Percentiles rank a stretch among this genome's conserved stretches.
Conservation (phyloP, 2,888 invertebrate genomes). For the Pollenia labialis region DNA sequence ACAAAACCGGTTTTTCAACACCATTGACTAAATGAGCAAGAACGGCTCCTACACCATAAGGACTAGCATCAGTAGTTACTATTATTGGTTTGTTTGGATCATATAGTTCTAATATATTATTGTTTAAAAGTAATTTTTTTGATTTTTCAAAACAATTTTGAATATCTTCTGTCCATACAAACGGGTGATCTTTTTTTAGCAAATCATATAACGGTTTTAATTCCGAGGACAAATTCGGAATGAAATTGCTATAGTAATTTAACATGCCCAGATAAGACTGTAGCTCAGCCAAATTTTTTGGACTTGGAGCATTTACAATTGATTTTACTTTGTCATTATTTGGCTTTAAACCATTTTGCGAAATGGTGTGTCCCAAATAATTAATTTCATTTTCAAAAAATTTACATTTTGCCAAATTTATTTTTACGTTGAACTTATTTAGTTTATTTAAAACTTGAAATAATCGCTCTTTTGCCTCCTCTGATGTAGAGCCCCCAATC, state of each 20-base stretch:
- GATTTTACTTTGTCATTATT: constrained; percentile 28
- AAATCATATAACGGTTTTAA: no score
- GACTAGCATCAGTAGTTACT: constrained; percentile 7
- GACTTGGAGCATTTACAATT: constrained; percentile 19
- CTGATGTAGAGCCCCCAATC: no score
- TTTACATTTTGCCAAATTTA: constrained; percentile 18
- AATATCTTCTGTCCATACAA: no score
- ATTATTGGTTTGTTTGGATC: constrained; percentile 36
- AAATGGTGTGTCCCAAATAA: neutral
- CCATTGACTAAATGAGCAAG: constrained; percentile 21
- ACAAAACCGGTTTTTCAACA: constrained; percentile 24
- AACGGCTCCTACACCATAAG: constrained; percentile 25
- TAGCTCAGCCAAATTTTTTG: constrained; percentile 2
- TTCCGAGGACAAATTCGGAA: no score
- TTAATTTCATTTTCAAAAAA: constrained; percentile 25
- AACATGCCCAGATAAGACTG: constrained; percentile 15
- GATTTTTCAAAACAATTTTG: neutral
- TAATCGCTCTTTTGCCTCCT: no score
- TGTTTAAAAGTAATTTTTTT: constrained; percentile 32
- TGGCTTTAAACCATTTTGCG: neutral
- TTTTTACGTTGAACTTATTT: constrained; percentile 51
- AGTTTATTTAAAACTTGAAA: constrained; percentile 46
- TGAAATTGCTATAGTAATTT: constrained; percentile 11
- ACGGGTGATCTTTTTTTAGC: no score
- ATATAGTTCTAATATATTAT: constrained; percentile 31